These are phyloP conservation scores for Drosophila mauritiana DNA, from an alignment of 1,140 invertebrate species.

Conservation along the genomic window DNA sequence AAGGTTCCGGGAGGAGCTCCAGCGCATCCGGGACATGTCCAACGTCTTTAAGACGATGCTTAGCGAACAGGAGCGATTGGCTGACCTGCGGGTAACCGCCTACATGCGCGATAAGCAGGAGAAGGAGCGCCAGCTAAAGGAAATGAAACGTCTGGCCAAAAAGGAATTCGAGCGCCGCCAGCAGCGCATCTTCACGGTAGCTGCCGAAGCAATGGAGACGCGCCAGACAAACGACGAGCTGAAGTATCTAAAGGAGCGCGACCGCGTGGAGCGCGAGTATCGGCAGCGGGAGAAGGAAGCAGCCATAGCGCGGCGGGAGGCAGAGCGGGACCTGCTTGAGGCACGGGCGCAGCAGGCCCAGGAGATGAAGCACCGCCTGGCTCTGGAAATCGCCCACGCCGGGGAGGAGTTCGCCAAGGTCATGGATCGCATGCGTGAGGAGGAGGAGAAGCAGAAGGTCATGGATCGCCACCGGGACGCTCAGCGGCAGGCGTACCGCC, in stretches of 20 bases:
- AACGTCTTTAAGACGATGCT: slow-evolving; percentile 86
- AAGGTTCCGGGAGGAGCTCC: slow-evolving; percentile 86
- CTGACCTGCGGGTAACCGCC: slow-evolving; percentile 87
- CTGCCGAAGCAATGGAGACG: slow-evolving; percentile 82
- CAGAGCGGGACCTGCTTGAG: slow-evolving; percentile 85
- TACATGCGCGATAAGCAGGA: slow-evolving; percentile 87
- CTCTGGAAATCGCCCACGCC: slow-evolving; percentile 87
- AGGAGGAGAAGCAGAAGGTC: slow-evolving; percentile 84
- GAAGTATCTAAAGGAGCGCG: slow-evolving; percentile 86
- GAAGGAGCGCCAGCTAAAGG: slow-evolving; percentile 85
- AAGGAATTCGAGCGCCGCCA: slow-evolving; percentile 85
- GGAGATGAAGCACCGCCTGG: slow-evolving; percentile 85
- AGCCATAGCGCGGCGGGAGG: slow-evolving; percentile 84
- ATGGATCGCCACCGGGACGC: slow-evolving; percentile 72
- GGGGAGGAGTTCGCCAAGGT: slow-evolving; percentile 87
- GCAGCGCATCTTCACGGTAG: slow-evolving; percentile 84
- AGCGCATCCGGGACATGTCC: slow-evolving; percentile 86
- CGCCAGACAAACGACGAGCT: slow-evolving; percentile 86
- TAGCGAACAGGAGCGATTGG: slow-evolving; percentile 87
- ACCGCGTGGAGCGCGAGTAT: slow-evolving; percentile 87
- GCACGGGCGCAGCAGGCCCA: slow-evolving; percentile 85
- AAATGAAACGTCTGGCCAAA: slow-evolving; percentile 83
- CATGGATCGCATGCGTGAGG: slow-evolving; percentile 84
- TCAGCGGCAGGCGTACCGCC: slow-evolving; percentile 63
- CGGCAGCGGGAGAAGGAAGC: slow-evolving; percentile 86